Conservation (phyloP, 2,113 vertebrate genomes). For the Tragelaphus buxtoni region DNA sequence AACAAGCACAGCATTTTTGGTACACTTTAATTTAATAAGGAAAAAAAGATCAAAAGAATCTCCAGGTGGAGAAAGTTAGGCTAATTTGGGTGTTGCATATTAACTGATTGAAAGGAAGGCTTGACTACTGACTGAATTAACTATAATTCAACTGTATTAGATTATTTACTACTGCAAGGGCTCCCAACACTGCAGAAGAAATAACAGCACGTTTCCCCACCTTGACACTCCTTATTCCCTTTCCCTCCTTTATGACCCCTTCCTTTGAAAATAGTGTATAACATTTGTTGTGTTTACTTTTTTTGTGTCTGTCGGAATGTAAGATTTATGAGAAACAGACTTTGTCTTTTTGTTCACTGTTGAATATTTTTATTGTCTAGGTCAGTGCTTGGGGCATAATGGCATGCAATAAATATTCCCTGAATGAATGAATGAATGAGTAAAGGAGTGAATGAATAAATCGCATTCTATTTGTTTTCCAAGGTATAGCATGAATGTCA, state of each 20-base stretch:
- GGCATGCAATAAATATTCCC: background rate
- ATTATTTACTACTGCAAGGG: background rate
- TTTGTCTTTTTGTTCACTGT: background rate
- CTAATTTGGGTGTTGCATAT: slow-evolving; percentile 61
- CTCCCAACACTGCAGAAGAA: slow-evolving; percentile 8
- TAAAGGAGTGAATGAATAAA: background rate
- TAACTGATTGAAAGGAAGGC: slow-evolving; percentile 44
- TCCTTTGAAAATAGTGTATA: background rate
- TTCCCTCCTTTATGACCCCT: background rate
- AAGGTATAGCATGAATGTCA: background rate
- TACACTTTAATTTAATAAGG: slow-evolving; percentile 61
- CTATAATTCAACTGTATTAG: slow-evolving; percentile 37
- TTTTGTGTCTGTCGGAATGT: background rate
- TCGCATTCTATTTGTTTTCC: background rate
- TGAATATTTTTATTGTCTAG: background rate
- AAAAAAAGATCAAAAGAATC: slow-evolving; percentile 53
- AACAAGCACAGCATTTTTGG: slow-evolving; percentile 54
- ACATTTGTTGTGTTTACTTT: background rate
- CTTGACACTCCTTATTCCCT: background rate
- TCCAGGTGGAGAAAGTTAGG: slow-evolving; percentile 65
- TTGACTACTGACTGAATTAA: slow-evolving; percentile 65
- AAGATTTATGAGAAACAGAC: background rate
- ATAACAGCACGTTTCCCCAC: background rate
- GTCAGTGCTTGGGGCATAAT: background rate
- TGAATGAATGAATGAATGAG: background rate